A percentile compares a stretch with the other conserved stretches of the same genome.
These are phyloP conservation scores for Orbicella faveolata DNA, from an alignment of 64 coral and sea anemone species.

Conservation along the genomic window DNA sequence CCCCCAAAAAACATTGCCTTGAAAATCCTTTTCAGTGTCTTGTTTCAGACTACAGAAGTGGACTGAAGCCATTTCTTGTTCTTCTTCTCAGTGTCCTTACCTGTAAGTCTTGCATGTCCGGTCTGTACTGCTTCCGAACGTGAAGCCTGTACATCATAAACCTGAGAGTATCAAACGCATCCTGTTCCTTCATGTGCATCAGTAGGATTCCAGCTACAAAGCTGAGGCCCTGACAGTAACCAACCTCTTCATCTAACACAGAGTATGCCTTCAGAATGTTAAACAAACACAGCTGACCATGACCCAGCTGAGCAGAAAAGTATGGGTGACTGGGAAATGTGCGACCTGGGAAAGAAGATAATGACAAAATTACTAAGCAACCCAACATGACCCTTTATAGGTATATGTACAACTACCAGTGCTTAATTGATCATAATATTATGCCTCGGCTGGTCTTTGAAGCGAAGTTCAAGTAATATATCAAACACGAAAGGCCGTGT, in stretches of 20 bases:
- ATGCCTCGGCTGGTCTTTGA: too few species aligned
- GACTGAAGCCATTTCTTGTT: not conserved
- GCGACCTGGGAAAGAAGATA: constrained; percentile 53
- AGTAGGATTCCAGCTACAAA: constrained; percentile 97
- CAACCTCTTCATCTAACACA: constrained; percentile 81
- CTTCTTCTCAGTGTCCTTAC: constrained; percentile 12
- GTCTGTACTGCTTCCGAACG: constrained; percentile 87
- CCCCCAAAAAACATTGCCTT: too few species aligned
- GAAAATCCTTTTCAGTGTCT: too few species aligned
- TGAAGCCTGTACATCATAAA: constrained; percentile 66
- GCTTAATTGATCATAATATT: too few species aligned
- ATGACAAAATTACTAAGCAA: too few species aligned
- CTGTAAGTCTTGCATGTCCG: constrained; percentile 91
- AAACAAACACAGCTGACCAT: constrained; percentile 87
- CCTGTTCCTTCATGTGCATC: constrained; percentile 89
- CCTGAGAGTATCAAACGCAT: constrained; percentile 82
- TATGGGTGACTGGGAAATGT: constrained; percentile 92
- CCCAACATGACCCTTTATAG: too few species aligned
- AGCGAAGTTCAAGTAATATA: too few species aligned
- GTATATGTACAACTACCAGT: too few species aligned
- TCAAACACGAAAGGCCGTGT: too few species aligned
- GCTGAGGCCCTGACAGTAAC: constrained; percentile 97
- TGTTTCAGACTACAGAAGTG: too few species aligned
- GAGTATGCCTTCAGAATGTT: constrained; percentile 91
- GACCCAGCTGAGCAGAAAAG: constrained; percentile 76